Conservation (phyloP, 2,888 invertebrate species). For the Adelphocoris suturalis region DNA sequence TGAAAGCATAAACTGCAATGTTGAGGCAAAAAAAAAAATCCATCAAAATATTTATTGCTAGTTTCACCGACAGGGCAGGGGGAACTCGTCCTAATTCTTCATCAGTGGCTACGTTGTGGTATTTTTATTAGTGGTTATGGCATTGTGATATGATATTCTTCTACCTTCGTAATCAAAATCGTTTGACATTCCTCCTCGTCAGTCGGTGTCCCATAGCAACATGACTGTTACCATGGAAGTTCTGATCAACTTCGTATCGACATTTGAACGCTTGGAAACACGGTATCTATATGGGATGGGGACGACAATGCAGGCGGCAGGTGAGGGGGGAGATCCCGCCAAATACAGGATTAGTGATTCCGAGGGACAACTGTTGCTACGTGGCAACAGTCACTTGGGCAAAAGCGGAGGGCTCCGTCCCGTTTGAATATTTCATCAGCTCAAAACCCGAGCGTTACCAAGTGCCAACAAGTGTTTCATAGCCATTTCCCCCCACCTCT, state of each 20-base stretch:
- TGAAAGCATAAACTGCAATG: too few species aligned
- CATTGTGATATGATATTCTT: too few species aligned
- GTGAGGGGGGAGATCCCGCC: neutral
- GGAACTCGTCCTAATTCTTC: too few species aligned
- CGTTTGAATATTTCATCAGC: conserved; percentile 25
- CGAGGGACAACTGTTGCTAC: conserved; percentile 42
- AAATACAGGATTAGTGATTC: conserved; percentile 21
- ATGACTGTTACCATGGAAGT: neutral
- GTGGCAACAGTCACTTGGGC: conserved; percentile 4
- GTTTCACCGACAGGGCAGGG: too few species aligned
- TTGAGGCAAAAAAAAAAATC: too few species aligned
- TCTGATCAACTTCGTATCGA: neutral
- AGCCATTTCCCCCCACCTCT: neutral
- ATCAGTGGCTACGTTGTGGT: too few species aligned
- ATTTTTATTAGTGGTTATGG: too few species aligned
- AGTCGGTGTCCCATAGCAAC: neutral
- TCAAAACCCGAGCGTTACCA: conserved; percentile 25
- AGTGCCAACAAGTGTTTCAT: conserved; percentile 39
- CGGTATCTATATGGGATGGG: neutral
- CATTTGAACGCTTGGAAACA: neutral
- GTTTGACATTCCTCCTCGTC: neutral
- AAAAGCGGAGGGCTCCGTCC: neutral
- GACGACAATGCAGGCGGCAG: neutral
- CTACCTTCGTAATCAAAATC: too few species aligned
- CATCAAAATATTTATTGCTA: too few species aligned